phyloP scores from a whole-genome alignment of 2,113 vertebrate species.

The Litocranius walleri region DNA sequence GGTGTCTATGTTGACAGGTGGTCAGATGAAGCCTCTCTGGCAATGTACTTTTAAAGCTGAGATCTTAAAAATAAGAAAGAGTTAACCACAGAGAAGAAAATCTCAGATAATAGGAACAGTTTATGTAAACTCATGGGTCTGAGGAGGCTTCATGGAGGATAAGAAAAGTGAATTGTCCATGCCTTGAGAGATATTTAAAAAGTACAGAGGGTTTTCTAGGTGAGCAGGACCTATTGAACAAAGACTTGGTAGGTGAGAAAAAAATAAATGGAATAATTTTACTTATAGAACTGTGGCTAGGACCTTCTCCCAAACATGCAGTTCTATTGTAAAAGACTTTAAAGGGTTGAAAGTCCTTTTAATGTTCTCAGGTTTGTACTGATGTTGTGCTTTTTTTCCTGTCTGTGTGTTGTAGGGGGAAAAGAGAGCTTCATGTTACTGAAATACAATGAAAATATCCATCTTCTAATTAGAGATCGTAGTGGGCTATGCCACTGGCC shows the following conservation, averaged over 20 bases:
- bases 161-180: not conserved
- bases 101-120: not conserved
- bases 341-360: not conserved
- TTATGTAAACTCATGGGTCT: not conserved
- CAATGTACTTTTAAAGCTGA: not conserved
- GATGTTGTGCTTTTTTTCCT: not conserved
- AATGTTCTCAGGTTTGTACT: not conserved
- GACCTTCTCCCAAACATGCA: not conserved
- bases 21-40: not conserved
- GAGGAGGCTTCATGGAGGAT: not conserved
- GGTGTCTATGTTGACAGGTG: accelerated
- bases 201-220: not conserved
- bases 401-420: not conserved
- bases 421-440: not conserved
- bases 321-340: not conserved
- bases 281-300: too few species aligned
- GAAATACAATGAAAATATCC: not conserved
- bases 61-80: not conserved
- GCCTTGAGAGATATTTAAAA: not conserved
- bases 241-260: not conserved
- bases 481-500: not conserved
- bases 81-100: not conserved
- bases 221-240: not conserved
- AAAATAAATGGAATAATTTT: not conserved
- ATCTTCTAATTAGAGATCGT: not conserved